These are phyloP conservation scores for Heteromurus nitidus DNA, from an alignment of 2,888 invertebrate genomes.

Conservation along the genomic window DNA sequence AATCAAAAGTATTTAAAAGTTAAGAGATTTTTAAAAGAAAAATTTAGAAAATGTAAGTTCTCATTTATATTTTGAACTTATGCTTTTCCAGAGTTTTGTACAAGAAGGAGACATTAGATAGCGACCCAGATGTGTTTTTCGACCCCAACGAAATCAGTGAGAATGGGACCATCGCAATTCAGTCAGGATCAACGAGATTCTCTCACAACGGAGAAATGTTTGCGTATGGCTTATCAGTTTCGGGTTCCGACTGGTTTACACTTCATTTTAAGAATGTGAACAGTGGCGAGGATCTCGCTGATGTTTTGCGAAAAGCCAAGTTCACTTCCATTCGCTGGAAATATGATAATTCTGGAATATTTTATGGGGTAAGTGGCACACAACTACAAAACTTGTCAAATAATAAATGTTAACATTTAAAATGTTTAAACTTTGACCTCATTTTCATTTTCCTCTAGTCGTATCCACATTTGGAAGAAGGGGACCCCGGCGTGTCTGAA, in stretches of 20 bases:
- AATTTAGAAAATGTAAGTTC: not conserved
- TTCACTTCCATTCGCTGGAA: constrained; percentile 95
- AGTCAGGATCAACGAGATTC: constrained; percentile 78
- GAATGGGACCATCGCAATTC: constrained; percentile 89
- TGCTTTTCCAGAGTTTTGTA: constrained; percentile 85
- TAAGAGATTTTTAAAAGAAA: not conserved
- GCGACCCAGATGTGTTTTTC: constrained; percentile 89
- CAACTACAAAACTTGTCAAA: not conserved
- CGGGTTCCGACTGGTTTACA: constrained; percentile 97
- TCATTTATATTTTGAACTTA: constrained; percentile 1
- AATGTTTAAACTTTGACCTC: not conserved
- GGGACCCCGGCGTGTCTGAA: not conserved
- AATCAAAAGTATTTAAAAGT: constrained; percentile 79
- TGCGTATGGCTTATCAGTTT: constrained; percentile 93
- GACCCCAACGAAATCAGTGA: constrained; percentile 94
- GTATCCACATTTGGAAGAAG: not conserved
- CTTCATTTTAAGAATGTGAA: constrained; percentile 87
- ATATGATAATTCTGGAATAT: constrained; percentile 94
- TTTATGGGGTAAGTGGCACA: constrained; percentile 84
- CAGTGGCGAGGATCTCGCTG: constrained; percentile 88
- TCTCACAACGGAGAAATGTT: constrained; percentile 92
- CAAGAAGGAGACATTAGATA: constrained; percentile 86
- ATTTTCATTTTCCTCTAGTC: not conserved
- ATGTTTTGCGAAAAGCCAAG: constrained; percentile 91
- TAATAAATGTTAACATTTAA: not conserved